Evolutionary conservation across 2,797 vertebrate genomes (phyloP).

Genomic region (Nothura maculosa): DNA sequence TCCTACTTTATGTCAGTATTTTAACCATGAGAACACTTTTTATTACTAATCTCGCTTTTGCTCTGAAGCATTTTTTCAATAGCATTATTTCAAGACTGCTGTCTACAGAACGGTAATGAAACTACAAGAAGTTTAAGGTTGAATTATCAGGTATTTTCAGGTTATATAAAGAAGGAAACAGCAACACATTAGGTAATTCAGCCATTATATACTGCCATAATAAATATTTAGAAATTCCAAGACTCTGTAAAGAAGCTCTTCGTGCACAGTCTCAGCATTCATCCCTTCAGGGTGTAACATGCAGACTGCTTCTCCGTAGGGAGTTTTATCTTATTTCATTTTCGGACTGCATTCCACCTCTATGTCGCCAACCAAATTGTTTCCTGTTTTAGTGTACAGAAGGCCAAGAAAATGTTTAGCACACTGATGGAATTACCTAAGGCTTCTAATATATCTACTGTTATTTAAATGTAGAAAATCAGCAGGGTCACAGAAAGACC

Average conservation of each 20-base stretch:
- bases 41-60: slow-evolving; percentile 39
- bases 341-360: slow-evolving; percentile 73
- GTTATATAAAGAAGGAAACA: slow-evolving; percentile 74
- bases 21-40: neutral
- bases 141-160: slow-evolving; percentile 75
- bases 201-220: slow-evolving; percentile 76
- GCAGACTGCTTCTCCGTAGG: slow-evolving; percentile 68
- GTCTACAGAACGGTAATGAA: slow-evolving; percentile 44
- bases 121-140: slow-evolving; percentile 46
- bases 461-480: slow-evolving; percentile 1
- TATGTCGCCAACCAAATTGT: slow-evolving; percentile 79
- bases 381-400: slow-evolving; percentile 77
- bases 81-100: slow-evolving; percentile 37
- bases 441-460: slow-evolving; percentile 37
- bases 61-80: slow-evolving; percentile 46
- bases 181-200: slow-evolving; percentile 75
- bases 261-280: slow-evolving; percentile 76
- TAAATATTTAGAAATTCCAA: slow-evolving; percentile 82
- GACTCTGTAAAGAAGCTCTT: slow-evolving; percentile 74
- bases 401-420: slow-evolving; percentile 67
- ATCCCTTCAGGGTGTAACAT: slow-evolving; percentile 73
- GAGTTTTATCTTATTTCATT: slow-evolving; percentile 80
- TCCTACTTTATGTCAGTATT: neutral
- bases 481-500: neutral
- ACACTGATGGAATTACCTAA: slow-evolving; percentile 65